Base-by-base conservation (phyloP, 2,797 vertebrate species). In the Scolopax bukidnonensis region DNA sequence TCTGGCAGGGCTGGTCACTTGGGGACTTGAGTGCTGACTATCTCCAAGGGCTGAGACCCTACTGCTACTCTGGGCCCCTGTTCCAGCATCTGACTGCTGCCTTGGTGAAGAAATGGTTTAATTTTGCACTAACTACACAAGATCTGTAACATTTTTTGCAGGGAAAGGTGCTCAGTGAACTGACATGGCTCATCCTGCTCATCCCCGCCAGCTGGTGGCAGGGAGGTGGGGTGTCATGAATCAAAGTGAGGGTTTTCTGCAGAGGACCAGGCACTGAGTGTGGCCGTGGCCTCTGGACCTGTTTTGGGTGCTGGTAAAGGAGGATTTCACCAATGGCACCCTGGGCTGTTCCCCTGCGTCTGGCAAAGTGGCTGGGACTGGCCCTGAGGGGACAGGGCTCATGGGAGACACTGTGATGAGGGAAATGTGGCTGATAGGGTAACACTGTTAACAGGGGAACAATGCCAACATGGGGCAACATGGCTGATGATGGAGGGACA, bases 221-320 rank as follows among this genome's bases (percentile, higher is more conserved):
- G 50, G 9, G 11, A 60, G 51, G 9, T 0, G 11, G 24, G 30
- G 10, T 38, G 8, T 9, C 2, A 1, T 2, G n/a, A 38, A 40
- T 19, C 6, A 28, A 45, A 60, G 82, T 0, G 0, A n/a, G 51
- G 11, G 21, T 15, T 87, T 87, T 61, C 51, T 8, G 1, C 43
- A 47, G 30, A 5, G 12, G 5, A 12, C 12, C 45, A 54, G 75
- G 40, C 60, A 47, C 3, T 0, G 7, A 51, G 10, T 0, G 1
- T 10, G 47, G 38, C 54, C 60, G 3, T 28, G 41, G 36, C 43
- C 0, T 2, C 61, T 54, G 60, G 40, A n/a, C 17, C 28, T 8
- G 6, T 4, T 7, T 1, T 16, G 25, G 19, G 64, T 36, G 38
- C 43, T 53, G 32, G 3, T 25, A 71, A 30, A 36, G 38, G 12